A percentile compares a stretch with the other conserved stretches of the same genome.
Conservation (phyloP, 2,797 vertebrate species). For the Mormyrops boulengeri region DNA sequence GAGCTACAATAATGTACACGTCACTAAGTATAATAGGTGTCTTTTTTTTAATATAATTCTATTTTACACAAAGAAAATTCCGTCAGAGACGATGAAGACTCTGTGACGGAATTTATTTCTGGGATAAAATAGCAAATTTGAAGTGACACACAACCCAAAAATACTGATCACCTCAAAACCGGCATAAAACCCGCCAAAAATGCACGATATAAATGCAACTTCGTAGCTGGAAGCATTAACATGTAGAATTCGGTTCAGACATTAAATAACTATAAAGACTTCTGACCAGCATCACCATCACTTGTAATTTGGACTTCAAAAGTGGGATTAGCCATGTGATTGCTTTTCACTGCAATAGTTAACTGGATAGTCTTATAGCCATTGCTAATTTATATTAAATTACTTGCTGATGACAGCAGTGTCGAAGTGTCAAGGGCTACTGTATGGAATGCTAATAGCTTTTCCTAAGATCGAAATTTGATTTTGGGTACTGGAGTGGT, state of each 20-base stretch:
- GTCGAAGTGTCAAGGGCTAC: background rate
- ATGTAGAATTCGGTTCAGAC: background rate
- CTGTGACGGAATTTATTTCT: background rate
- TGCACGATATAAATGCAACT: background rate
- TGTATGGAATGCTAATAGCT: conserved; percentile 4
- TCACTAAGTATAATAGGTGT: background rate
- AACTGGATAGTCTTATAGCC: conserved; percentile 53
- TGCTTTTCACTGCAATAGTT: conserved; percentile 26
- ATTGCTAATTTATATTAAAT: conserved; percentile 45
- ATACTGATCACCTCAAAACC: background rate
- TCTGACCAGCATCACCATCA: background rate
- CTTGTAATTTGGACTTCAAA: background rate
- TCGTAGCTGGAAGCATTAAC: background rate
- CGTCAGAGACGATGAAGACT: background rate
- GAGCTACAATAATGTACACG: background rate
- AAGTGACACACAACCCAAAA: background rate
- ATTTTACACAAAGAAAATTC: background rate
- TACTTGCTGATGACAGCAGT: conserved; percentile 25
- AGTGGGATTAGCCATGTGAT: background rate
- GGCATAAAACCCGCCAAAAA: background rate
- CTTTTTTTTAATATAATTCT: background rate
- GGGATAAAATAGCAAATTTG: background rate
- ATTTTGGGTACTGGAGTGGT: background rate
- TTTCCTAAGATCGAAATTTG: background rate
- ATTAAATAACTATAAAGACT: background rate